phyloP scores from a whole-genome alignment of 2,888 invertebrate genomes.

The Cylindroiulus punctatus region DNA sequence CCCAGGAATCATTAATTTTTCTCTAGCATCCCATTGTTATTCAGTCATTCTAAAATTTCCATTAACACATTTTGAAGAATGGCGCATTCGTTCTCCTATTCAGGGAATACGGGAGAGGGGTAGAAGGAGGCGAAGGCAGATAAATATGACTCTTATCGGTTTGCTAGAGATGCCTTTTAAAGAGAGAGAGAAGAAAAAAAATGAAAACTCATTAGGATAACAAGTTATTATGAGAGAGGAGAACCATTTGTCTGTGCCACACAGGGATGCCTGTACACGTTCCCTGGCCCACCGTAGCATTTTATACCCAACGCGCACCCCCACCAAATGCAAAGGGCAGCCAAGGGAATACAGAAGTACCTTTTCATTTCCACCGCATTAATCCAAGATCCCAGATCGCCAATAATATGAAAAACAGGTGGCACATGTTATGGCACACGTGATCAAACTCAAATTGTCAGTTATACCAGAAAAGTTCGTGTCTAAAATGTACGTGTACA shows the following conservation, averaged over 20 bases:
- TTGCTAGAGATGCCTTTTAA: slow-evolving; percentile 26
- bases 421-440: neutral
- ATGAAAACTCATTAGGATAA: slow-evolving; percentile 42
- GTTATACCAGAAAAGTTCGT: neutral
- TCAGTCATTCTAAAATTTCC: slow-evolving; percentile 37
- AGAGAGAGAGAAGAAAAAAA: neutral
- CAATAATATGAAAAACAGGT: slow-evolving; percentile 19
- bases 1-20: slow-evolving; percentile 42
- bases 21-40: slow-evolving; percentile 37
- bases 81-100: slow-evolving; percentile 21
- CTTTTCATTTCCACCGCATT: neutral
- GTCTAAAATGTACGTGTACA: too few species aligned
- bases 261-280: neutral
- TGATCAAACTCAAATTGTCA: neutral
- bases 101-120: slow-evolving; percentile 14
- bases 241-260: slow-evolving; percentile 42
- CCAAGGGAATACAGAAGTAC: neutral
- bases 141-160: slow-evolving; percentile 42
- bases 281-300: neutral
- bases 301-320: neutral
- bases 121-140: slow-evolving; percentile 31
- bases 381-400: neutral
- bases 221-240: slow-evolving; percentile 10
- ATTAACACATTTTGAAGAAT: slow-evolving; percentile 31
- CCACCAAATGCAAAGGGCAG: neutral